Percentiles rank a stretch among this genome's conserved stretches.
These are phyloP conservation scores for Threskiornis aethiopicus DNA, from an alignment of 2,797 vertebrate species.

Conservation along the genomic window DNA sequence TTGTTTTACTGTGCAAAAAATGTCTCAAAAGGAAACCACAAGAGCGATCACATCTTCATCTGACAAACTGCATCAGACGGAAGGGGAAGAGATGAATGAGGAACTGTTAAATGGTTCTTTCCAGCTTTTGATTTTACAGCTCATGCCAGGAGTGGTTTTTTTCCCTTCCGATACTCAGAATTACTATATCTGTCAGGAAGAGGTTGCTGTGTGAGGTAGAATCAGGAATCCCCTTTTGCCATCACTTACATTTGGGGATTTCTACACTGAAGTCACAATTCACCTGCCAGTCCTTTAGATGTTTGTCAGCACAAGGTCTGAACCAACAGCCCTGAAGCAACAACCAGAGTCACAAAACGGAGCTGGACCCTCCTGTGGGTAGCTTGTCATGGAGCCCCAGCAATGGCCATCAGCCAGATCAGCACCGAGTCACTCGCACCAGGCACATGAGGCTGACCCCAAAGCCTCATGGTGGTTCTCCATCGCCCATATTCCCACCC, in stretches of 20 bases:
- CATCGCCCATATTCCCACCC: neutral
- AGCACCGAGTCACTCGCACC: fast-evolving
- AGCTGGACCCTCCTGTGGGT: neutral
- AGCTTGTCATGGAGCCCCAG: neutral
- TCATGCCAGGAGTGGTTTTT: neutral
- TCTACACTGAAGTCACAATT: neutral
- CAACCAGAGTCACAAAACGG: neutral
- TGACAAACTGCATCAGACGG: neutral
- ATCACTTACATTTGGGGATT: neutral
- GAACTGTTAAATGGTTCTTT: conserved; percentile 49
- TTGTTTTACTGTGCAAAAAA: neutral
- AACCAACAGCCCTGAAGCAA: neutral
- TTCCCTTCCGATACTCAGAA: neutral
- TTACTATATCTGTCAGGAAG: neutral
- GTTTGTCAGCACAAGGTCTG: neutral
- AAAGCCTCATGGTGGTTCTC: neutral
- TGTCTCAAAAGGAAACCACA: conserved; percentile 25
- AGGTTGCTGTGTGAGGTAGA: neutral
- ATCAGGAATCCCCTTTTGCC: neutral
- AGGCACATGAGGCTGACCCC: neutral
- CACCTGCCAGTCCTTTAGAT: neutral
- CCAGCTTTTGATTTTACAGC: conserved; percentile 27
- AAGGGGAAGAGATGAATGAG: conserved; percentile 31
- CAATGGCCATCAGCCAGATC: fast-evolving
- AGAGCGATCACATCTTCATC: conserved; percentile 35